A percentile compares a stretch with the other conserved stretches of the same genome.
phyloP scores from a whole-genome alignment of 2,888 invertebrate genomes.

The Cheilosia soror region DNA sequence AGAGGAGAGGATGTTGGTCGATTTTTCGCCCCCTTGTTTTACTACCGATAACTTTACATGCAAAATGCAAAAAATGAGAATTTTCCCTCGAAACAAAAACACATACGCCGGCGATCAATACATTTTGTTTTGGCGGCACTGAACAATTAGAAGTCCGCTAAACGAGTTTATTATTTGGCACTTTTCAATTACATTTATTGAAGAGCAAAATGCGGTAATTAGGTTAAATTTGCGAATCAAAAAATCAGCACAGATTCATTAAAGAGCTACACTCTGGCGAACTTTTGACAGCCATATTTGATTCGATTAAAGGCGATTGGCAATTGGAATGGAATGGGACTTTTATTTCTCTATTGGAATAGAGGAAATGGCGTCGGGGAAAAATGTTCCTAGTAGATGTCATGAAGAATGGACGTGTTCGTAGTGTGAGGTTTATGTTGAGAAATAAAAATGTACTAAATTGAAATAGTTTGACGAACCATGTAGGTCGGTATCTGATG shows the following conservation, averaged over 20 bases:
- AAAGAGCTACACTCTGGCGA: slow-evolving; percentile 48
- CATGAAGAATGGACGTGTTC: slow-evolving; percentile 19
- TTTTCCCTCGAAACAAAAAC: slow-evolving; percentile 61
- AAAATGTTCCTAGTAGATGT: slow-evolving; percentile 8
- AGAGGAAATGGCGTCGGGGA: slow-evolving; percentile 58
- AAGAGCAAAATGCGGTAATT: slow-evolving; percentile 15
- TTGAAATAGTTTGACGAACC: too few relatives aligned
- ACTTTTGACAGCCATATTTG: slow-evolving; percentile 75
- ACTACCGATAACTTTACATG: slow-evolving; percentile 29
- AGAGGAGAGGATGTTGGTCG: not conserved
- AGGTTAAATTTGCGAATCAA: not conserved
- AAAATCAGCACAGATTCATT: slow-evolving; percentile 50
- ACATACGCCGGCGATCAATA: slow-evolving; percentile 64
- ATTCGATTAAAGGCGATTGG: slow-evolving; percentile 55
- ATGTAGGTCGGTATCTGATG: too few relatives aligned
- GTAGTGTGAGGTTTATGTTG: not conserved
- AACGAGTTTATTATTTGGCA: not conserved
- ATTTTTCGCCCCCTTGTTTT: slow-evolving; percentile 28
- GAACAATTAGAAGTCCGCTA: not conserved
- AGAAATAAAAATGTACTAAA: too few relatives aligned
- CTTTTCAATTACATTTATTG: slow-evolving; percentile 22
- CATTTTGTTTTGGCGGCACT: slow-evolving; percentile 37
- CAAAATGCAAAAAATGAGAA: slow-evolving; percentile 27
- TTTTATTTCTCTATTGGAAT: slow-evolving; percentile 32
- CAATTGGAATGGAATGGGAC: slow-evolving; percentile 60